Base-by-base conservation (phyloP, 1,140 invertebrate species). In the Ephestia elutella region DNA sequence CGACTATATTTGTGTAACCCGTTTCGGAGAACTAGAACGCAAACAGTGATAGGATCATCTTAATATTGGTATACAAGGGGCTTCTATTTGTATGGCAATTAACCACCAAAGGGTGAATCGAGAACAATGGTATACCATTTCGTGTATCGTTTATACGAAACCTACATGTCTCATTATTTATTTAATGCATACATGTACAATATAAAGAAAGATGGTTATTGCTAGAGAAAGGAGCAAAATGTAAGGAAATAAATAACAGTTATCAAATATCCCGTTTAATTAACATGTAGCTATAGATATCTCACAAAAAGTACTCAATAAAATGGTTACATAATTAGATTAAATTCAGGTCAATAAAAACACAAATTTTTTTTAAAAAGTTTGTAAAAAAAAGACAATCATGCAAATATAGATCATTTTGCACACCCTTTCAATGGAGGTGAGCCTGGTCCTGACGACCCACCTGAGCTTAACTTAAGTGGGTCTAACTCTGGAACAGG, bases 401-500 rank as follows among this genome's bases (percentile, higher is more conserved):
- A 35, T 13, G 32, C 32, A n/a, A 1, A 17, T 3, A 44, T 15
- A 44, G 38, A 44, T 44, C n/a, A 44, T 10, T 44, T 44, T 15
- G 15, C n/a, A 44, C 38, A 44, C n/a, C 38, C 38, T 3, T 13
- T 44, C n/a, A 44, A 17, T n/a, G 38, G 38, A 44, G 38, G 38
- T 1, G 38, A 44, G 5, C 38, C 38, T n/a, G 38, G 15, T 4
- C 18, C 3, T 20, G 10, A 20, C 20, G 18, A 11, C 19, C 60
- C 18, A 18, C 67, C 58, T 10, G 65, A 85, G 78, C 71, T 87
- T 76, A 73, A 91, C 73, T 61, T 90, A 87, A 62, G 55, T 0
- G 92, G 90, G 58, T 92, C 87, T 56, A 96, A 63, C 59, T 92
- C 92, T 0, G 95, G 94, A 62, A 84, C 82, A 5, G 92, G 91